Evolutionary conservation across 1,140 invertebrate species (phyloP).

Genomic region (Trialeurodes vaporariorum): DNA sequence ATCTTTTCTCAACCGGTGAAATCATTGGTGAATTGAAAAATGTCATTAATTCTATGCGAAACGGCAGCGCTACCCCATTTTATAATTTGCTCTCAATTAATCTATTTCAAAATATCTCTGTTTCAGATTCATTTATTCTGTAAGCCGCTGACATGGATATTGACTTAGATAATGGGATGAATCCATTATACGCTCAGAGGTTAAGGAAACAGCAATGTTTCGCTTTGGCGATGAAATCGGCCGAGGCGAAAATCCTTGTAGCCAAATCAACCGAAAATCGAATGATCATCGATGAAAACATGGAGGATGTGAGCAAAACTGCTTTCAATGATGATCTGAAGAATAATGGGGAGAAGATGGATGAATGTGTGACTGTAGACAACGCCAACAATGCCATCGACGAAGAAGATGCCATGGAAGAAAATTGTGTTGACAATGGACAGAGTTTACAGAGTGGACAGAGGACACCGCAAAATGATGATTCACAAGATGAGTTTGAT

Average conservation of each 20-base stretch:
- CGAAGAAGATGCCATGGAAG: neutral
- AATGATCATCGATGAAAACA: neutral
- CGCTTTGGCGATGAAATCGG: neutral
- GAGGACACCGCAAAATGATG: neutral
- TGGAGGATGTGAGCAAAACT: neutral
- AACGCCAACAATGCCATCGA: neutral
- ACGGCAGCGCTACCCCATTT: too few species aligned
- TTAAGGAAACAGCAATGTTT: neutral
- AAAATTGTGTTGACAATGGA: neutral
- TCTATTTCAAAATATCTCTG: too few species aligned
- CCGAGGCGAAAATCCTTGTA: neutral
- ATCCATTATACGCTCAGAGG: neutral
- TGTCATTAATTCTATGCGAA: too few species aligned
- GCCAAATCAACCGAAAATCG: neutral
- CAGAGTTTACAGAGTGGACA: neutral
- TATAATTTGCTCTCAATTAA: too few species aligned
- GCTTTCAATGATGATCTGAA: neutral
- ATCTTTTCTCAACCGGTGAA: too few species aligned
- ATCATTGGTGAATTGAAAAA: too few species aligned
- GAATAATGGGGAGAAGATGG: neutral
- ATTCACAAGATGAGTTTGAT: neutral
- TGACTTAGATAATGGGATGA: neutral
- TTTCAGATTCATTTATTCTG: neutral
- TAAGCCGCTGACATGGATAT: neutral
- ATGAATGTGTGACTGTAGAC: neutral